phyloP scores from a whole-genome alignment of 2,888 invertebrate genomes.

The Drosophila merina region DNA sequence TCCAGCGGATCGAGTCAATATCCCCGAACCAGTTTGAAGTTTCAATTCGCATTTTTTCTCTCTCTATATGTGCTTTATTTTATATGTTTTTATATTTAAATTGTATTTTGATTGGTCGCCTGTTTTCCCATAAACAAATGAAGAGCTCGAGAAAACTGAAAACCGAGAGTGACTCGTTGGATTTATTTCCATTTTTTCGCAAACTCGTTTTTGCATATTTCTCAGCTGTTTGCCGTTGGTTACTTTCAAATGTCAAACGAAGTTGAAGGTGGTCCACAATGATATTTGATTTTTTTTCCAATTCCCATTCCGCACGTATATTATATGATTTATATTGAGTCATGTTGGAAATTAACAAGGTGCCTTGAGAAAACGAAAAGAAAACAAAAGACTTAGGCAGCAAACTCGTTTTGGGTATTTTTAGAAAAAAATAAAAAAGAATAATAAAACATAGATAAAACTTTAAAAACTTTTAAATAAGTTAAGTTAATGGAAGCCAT shows the following conservation, averaged over 20 bases:
- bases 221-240: constrained; percentile 54
- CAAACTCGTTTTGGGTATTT: constrained; percentile 63
- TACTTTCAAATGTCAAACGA: constrained; percentile 75
- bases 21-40: constrained; percentile 47
- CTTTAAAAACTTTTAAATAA: neutral
- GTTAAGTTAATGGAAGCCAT: neutral
- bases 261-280: constrained; percentile 73
- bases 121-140: constrained; percentile 58
- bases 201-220: constrained; percentile 67
- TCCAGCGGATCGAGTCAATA: constrained; percentile 64
- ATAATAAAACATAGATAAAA: neutral
- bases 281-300: constrained; percentile 32
- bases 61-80: constrained; percentile 15
- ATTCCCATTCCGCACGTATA: constrained; percentile 24
- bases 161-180: constrained; percentile 63
- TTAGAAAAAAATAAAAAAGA: neutral
- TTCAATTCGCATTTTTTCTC: constrained; percentile 15
- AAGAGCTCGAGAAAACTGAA: constrained; percentile 66
- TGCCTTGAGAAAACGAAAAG: constrained; percentile 25
- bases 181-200: constrained; percentile 35
- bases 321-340: constrained; percentile 68
- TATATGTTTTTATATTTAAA: constrained; percentile 18
- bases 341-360: constrained; percentile 47
- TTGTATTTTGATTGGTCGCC: constrained; percentile 14
- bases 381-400: constrained; percentile 62